Evolutionary conservation across 2,113 vertebrate species (phyloP).

Genomic region (Sphaerodactylus townsendi): DNA sequence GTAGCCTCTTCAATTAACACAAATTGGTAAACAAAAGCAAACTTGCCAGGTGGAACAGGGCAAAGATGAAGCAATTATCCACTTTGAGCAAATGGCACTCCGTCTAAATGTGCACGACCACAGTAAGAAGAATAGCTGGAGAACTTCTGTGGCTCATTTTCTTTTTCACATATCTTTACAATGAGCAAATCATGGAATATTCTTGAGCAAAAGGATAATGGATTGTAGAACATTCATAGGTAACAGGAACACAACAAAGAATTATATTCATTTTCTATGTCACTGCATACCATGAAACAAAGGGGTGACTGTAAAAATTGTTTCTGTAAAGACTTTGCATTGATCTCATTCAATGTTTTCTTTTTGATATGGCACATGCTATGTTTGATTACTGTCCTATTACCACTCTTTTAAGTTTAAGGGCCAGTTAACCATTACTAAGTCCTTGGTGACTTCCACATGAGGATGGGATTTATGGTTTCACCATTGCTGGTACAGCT

Average conservation of each 20-base stretch:
- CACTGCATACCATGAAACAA: background rate
- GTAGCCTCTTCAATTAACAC: conserved; percentile 58
- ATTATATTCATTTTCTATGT: background rate
- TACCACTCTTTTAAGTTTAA: background rate
- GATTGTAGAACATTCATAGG: background rate
- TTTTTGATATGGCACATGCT: background rate
- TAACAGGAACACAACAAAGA: background rate
- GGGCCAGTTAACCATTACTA: no score
- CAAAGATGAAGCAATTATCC: conserved; percentile 59
- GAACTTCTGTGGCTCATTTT: conserved; percentile 30
- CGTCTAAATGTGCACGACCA: background rate
- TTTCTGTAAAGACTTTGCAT: background rate
- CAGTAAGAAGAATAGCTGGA: background rate
- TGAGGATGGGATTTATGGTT: no score
- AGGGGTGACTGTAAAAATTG: background rate
- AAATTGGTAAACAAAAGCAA: conserved; percentile 67
- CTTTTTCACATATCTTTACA: background rate
- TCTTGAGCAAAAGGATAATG: background rate
- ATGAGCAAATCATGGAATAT: background rate
- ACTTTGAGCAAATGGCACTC: conserved; percentile 27
- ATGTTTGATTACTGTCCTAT: background rate
- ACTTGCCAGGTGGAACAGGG: conserved; percentile 57
- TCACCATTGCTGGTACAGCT: no score
- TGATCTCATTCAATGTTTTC: background rate
- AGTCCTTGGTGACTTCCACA: no score